Evolutionary conservation across 2,113 vertebrate species (phyloP), one percentile per base, ranked within the genome.

Genomic region (Calyptommatus sinebrachiatus): DNA sequence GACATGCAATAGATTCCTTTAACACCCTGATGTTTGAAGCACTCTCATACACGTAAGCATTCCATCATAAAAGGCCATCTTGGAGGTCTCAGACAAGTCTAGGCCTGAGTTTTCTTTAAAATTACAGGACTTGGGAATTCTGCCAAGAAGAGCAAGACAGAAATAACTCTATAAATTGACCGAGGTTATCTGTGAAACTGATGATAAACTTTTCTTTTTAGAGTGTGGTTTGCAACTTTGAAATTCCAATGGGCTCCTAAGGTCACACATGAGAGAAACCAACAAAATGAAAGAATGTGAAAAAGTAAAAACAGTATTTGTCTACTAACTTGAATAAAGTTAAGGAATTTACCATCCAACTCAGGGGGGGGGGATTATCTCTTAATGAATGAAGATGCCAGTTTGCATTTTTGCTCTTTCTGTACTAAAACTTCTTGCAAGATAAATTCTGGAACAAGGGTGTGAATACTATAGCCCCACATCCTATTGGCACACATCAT

Each of bases 151-250:
- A 88, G 87, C 78, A 22, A 50, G n/a, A 5, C 83, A 86, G 81
- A 87, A 84, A 76, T 85, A 53, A 68, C 83, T 93, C 90, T 75
- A 89, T 63, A 85, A 84, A 91, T 73, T 85, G 85, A 86, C 80
- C 67, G 79, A 80, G 69, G 79, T 69, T 63, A 28, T 46, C 18
- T 84, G 77, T 86, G 85, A 94, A 89, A 91, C 85, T 91, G 89
- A 87, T 87, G 88, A 88, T 76, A 92, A 88, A 90, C 88, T 93
- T 94, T 57, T 46, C 35, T 31, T 18, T 81, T 60, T 82, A 90
- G 91, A 87, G 60, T 92, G 93, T 48, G 90, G 93, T 92, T 88
- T 89, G 88, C 63, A 61, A 75, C 84, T 76, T 7, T 91, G 86
- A 88, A 85, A 81, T 86, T 86, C 77, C 79, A 86, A 85, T 88